Percentiles rank a stretch among this genome's conserved stretches.
Evolutionary conservation across 2,113 vertebrate species (phyloP).

Genomic region (Pygoscelis antarcticus): DNA sequence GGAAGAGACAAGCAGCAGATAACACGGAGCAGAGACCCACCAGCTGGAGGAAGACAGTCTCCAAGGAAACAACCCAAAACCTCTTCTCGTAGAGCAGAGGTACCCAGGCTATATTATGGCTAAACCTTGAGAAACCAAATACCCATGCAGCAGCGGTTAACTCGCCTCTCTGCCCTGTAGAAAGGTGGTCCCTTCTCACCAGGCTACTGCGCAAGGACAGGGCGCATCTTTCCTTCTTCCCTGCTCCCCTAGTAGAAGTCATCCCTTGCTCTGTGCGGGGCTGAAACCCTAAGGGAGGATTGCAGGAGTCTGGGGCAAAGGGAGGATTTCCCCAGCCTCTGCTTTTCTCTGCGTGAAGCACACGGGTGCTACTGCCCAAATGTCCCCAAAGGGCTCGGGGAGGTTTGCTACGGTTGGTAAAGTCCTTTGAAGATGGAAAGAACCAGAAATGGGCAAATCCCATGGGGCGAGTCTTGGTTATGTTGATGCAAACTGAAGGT

Average conservation of each 20-base stretch:
- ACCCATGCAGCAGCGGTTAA: neutral
- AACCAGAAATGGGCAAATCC: neutral
- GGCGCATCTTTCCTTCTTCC: neutral
- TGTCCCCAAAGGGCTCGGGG: neutral
- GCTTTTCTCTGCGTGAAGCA: neutral
- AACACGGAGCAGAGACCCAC: neutral
- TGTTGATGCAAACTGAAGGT: neutral
- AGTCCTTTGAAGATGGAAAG: neutral
- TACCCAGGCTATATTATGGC: neutral
- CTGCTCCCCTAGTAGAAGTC: neutral
- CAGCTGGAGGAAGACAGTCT: neutral
- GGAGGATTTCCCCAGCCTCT: neutral
- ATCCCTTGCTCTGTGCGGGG: rapidly evolving
- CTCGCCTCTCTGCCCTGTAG: neutral
- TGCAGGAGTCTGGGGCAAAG: neutral
- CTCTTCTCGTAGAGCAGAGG: neutral
- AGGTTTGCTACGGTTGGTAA: neutral
- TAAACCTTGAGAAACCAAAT: neutral
- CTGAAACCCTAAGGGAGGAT: neutral
- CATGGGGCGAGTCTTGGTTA: neutral
- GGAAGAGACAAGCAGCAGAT: neutral
- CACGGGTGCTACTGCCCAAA: rapidly evolving
- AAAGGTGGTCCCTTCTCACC: neutral
- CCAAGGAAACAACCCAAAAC: neutral
- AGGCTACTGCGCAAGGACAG: neutral